These are phyloP conservation scores for Macaca nemestrina DNA, from an alignment of 2,113 vertebrate species.

Conservation along the genomic window DNA sequence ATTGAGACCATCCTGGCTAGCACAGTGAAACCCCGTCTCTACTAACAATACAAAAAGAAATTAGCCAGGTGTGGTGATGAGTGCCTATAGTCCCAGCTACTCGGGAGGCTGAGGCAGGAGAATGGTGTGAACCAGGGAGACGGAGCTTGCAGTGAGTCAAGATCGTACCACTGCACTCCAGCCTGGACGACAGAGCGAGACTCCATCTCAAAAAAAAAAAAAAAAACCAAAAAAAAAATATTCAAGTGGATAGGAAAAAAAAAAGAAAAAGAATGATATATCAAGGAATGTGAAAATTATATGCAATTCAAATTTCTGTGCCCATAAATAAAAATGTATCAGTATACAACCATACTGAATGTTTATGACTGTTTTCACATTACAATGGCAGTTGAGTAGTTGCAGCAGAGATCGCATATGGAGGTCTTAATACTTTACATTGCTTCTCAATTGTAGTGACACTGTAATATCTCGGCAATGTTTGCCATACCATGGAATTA, in stretches of 20 bases:
- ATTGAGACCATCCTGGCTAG: no score
- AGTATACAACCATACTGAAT: neutral
- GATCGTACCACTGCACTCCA: no score
- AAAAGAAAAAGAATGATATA: neutral
- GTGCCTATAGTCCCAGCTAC: no score
- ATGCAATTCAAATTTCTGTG: neutral
- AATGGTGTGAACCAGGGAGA: no score
- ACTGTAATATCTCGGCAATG: neutral
- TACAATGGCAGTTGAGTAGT: neutral
- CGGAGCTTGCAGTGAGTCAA: no score
- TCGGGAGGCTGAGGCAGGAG: no score
- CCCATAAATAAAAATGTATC: neutral
- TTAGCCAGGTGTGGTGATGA: no score
- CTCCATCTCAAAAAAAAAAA: no score
- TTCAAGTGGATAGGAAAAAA: neutral
- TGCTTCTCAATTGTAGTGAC: neutral
- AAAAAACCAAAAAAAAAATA: neutral
- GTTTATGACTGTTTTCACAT: neutral
- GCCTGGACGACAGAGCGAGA: no score
- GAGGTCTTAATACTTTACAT: no score
- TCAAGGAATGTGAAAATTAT: constrained; percentile 15
- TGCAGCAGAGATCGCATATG: neutral
- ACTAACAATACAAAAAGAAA: no score
- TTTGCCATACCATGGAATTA: neutral
- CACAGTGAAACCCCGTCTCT: no score